Evolutionary conservation across 2,888 invertebrate genomes (phyloP).

Genomic region (Netelia melanura): DNA sequence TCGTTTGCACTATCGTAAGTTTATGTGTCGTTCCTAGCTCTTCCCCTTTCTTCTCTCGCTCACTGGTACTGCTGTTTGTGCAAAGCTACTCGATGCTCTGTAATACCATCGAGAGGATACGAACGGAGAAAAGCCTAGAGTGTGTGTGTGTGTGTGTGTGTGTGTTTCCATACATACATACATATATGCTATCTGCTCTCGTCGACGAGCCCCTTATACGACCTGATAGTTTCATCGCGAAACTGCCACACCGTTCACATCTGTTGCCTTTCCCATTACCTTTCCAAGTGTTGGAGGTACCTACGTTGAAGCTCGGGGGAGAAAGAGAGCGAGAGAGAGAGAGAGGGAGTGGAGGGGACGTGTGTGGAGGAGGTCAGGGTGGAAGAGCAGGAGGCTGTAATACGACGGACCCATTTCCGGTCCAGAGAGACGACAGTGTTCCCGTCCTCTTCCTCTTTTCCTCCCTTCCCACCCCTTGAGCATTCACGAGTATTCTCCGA

Average conservation of each 20-base stretch:
- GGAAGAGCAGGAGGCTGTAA: conserved; percentile 49
- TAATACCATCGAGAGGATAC: conserved; percentile 17
- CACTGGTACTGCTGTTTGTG: conserved; percentile 41
- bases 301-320: neutral
- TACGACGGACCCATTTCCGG: conserved; percentile 68
- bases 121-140: neutral
- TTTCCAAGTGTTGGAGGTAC: conserved; percentile 62
- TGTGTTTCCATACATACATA: neutral
- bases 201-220: conserved; percentile 61
- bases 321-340: neutral
- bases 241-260: conserved; percentile 75
- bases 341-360: neutral
- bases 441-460: conserved; percentile 8
- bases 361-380: neutral
- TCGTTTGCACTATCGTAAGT: conserved; percentile 77
- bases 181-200: conserved; percentile 9
- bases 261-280: conserved; percentile 78
- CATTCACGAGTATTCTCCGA: conserved; percentile 48
- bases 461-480: conserved; percentile 36
- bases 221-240: conserved; percentile 78
- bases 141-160: neutral
- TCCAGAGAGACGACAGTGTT: conserved; percentile 54
- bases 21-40: conserved; percentile 71
- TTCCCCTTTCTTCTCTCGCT: conserved; percentile 4
- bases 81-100: conserved; percentile 41